Base-by-base conservation (phyloP, 2,888 invertebrate species). In the Dastarcus helophoroides region DNA sequence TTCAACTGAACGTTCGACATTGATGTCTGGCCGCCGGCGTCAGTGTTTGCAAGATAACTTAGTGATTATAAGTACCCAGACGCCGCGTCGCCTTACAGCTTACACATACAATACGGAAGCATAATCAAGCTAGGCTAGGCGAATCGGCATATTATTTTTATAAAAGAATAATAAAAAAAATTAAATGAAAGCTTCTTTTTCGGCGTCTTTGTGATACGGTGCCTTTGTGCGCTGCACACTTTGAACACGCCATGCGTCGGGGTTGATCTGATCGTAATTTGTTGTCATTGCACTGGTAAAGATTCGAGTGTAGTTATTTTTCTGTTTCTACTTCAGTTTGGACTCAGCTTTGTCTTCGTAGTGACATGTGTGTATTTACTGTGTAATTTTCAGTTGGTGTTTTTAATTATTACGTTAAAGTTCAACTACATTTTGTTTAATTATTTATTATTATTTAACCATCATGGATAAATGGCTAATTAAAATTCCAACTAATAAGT, bases 341-440 rank as follows among this genome's bases (percentile, higher is more conserved):
- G 25, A 24, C 25, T 33, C 33, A 29, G 33, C 33, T 29, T 33
- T 33, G 33, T 33, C 33, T 33, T 29, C 29, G 28, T 33, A 33
- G 33, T 33, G 33, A 33, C 29, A 33, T 29, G 33, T 32, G 32
- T 32, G 32, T 33, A 33, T 29, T 33, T 33, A 29, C 33, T 33
- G 33, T 33, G 33, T 29, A 29, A 22, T 33, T 33, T 33, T 28
- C 28, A 28, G 32, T 32, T 32, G 32, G 32, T 31, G 31, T 32
- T 32, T 29, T 29, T 32, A 32, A 28, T 32, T 32, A 32, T 32
- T 32, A 32, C 32, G 28, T 32, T 32, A 32, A 28, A 29, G 28
- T 32, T 32, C 27, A 32, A 32, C 28, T 29, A 32, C 32, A 32
- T 16, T 16, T 32, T 32, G 27, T 32, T 32, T 29, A 32, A 28